phyloP scores from a whole-genome alignment of 2,113 vertebrate genomes.

The Podarcis raffonei region DNA sequence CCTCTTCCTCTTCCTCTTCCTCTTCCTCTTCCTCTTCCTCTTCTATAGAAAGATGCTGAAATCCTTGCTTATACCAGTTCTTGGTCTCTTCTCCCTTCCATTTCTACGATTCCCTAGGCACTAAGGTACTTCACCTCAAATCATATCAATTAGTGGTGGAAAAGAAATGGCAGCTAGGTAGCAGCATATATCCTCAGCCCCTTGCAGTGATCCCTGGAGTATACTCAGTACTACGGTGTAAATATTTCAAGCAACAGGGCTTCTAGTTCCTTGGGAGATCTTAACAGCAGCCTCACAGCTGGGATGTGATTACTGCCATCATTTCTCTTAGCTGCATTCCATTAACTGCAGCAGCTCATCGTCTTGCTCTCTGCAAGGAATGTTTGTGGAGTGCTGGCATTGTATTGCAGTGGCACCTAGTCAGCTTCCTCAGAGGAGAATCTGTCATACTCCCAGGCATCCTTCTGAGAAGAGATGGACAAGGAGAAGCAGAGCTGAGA shows the following conservation, averaged over 20 bases:
- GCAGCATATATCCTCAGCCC: neutral
- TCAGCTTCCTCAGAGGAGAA: neutral
- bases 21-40: no score
- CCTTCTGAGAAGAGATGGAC: neutral
- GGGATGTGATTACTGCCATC: neutral
- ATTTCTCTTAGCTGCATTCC: conserved; percentile 25
- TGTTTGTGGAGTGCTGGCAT: neutral
- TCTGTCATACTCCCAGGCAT: rapidly evolving
- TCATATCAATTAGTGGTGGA: conserved; percentile 15
- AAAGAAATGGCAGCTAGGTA: neutral
- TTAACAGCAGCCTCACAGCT: neutral
- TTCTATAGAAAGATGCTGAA: neutral
- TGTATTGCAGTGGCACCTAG: neutral
- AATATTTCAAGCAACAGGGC: conserved; percentile 23
- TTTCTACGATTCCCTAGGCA: neutral
- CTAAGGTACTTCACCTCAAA: neutral
- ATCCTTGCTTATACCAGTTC: neutral
- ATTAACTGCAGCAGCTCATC: neutral
- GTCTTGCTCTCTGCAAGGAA: neutral
- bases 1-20: no score
- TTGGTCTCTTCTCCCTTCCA: neutral
- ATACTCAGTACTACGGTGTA: conserved; percentile 19
- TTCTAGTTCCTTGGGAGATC: neutral
- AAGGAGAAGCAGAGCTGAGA: neutral
- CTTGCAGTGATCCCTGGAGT: neutral